Percentiles rank a stretch among this genome's conserved stretches.
Conservation (phyloP, 92 coral and sea anemone genomes). For the Heteractis magnifica region DNA sequence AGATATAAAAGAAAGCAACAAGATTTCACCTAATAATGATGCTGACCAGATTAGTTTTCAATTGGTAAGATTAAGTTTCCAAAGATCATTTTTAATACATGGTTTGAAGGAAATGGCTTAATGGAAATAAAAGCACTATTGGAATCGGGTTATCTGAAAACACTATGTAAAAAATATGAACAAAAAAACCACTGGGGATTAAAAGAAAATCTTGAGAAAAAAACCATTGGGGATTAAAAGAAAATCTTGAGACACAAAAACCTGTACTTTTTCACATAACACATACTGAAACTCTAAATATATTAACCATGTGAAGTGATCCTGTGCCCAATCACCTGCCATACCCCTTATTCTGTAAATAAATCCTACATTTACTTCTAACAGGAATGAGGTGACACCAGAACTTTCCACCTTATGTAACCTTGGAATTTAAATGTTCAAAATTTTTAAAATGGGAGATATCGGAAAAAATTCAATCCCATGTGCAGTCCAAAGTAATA, state of each 20-base stretch:
- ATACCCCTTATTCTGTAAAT: neutral
- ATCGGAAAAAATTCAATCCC: no score
- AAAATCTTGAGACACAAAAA: neutral
- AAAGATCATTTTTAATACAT: neutral
- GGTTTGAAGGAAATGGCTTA: neutral
- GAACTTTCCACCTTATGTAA: no score
- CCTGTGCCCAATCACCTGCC: constrained; percentile 30
- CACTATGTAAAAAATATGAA: neutral
- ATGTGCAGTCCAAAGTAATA: no score
- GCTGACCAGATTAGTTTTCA: constrained; percentile 15
- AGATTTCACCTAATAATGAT: neutral
- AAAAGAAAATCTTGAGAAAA: neutral
- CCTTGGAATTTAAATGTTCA: no score
- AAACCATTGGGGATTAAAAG: neutral
- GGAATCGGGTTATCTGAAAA: neutral
- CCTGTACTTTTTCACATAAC: neutral
- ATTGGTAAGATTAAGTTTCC: constrained; percentile 22
- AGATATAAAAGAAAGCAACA: neutral
- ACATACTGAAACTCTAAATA: neutral
- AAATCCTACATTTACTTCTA: neutral
- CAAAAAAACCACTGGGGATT: neutral
- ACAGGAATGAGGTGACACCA: neutral
- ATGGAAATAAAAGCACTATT: neutral
- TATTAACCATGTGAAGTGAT: constrained; percentile 34
- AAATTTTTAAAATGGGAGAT: no score